Conservation (phyloP, 1,140 invertebrate species). For the Gyrodactylus salaris region DNA sequence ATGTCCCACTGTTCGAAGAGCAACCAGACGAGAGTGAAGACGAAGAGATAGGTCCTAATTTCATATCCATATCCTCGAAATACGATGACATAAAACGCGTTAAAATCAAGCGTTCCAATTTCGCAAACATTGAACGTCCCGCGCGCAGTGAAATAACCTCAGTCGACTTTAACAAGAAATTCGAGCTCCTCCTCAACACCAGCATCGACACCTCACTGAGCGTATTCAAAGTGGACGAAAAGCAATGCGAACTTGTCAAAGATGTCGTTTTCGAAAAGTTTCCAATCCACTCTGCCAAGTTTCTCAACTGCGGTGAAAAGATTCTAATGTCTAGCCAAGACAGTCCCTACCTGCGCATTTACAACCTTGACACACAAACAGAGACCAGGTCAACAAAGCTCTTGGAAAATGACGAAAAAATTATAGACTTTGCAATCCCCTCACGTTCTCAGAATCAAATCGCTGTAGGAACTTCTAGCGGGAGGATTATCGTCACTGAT, state of each 20-base stretch:
- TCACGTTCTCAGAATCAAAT: neutral
- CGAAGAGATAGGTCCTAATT: neutral
- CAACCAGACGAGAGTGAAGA: neutral
- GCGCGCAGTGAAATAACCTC: neutral
- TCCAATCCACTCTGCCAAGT: neutral
- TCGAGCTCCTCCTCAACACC: neutral
- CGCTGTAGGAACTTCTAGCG: neutral
- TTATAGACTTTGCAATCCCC: neutral
- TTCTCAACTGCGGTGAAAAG: neutral
- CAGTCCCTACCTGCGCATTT: neutral
- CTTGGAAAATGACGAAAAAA: neutral
- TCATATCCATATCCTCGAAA: neutral
- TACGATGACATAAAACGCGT: neutral
- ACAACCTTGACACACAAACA: neutral
- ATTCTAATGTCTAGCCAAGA: neutral
- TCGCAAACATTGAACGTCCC: neutral
- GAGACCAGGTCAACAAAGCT: neutral
- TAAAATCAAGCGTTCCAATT: neutral
- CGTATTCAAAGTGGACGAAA: neutral
- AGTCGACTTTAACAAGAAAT: neutral
- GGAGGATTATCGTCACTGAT: neutral
- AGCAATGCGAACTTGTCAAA: neutral
- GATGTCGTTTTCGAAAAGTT: neutral
- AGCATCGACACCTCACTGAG: neutral
- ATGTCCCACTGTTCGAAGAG: neutral